Evolutionary conservation across 2,797 vertebrate species (phyloP).

Genomic region (Darevskia nairensis): DNA sequence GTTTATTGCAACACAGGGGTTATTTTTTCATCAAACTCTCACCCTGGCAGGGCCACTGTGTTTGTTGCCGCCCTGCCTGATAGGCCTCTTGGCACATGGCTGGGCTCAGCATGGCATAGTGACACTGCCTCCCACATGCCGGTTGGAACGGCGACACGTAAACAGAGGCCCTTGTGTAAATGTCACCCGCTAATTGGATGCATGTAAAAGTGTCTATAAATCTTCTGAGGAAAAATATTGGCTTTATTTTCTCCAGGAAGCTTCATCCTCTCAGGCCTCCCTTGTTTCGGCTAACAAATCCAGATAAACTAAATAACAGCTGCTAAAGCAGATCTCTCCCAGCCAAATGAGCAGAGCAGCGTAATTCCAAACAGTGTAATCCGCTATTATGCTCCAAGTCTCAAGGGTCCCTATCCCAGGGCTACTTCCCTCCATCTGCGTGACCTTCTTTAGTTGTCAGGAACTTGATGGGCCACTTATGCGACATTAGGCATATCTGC

Average conservation of each 20-base stretch:
- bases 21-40: no score
- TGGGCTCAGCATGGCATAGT: background rate
- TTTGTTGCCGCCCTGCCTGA: background rate
- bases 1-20: no score
- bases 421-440: conserved; percentile 33
- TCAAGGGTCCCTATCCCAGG: conserved; percentile 51
- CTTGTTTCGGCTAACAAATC: conserved; percentile 60
- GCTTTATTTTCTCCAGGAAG: conserved; percentile 41
- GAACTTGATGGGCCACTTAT: conserved; percentile 4
- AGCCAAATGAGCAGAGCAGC: conserved; percentile 57
- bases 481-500: background rate
- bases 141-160: background rate
- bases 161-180: conserved; percentile 23
- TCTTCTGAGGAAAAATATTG: conserved; percentile 46
- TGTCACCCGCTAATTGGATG: conserved; percentile 27
- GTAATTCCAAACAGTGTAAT: conserved; percentile 65
- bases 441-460: background rate
- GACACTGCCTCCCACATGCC: background rate
- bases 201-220: conserved; percentile 45
- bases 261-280: conserved; percentile 34
- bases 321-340: conserved; percentile 62
- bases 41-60: background rate
- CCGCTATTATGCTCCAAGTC: conserved; percentile 52
- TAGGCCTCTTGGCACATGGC: background rate
- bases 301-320: conserved; percentile 64